phyloP scores from a whole-genome alignment of 2,888 invertebrate genomes.

The Campopleginae sp. region DNA sequence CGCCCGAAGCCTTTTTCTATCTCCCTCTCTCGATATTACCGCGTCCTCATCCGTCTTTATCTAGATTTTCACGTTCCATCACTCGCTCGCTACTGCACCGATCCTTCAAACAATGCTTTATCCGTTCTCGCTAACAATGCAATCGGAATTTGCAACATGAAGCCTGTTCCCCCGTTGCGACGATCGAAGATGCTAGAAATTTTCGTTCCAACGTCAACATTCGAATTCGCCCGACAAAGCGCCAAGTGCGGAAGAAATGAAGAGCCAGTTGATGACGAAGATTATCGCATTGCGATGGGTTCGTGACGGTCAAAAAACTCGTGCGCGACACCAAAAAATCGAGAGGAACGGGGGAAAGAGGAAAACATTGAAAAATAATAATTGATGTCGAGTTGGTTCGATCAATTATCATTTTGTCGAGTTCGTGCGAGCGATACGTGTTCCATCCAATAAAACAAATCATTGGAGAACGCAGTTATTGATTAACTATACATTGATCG shows the following conservation, averaged over 20 bases:
- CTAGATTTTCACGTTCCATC: slow-evolving; percentile 56
- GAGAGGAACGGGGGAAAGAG: neutral
- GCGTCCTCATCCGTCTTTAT: slow-evolving; percentile 47
- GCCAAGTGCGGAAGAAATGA: too few species aligned
- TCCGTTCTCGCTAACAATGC: slow-evolving; percentile 78
- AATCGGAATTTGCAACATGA: slow-evolving; percentile 78
- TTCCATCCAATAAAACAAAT: neutral
- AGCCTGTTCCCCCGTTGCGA: slow-evolving; percentile 74
- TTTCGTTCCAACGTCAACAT: slow-evolving; percentile 8
- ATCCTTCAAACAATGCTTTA: slow-evolving; percentile 79
- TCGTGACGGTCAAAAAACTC: neutral
- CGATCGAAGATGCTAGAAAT: slow-evolving; percentile 50
- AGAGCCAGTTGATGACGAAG: neutral
- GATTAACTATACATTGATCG: neutral
- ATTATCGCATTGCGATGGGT: neutral
- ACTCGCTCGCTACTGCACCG: slow-evolving; percentile 63
- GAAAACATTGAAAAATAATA: neutral
- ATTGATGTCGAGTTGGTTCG: neutral
- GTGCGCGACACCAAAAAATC: neutral
- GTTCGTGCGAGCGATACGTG: neutral
- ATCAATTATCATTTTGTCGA: neutral
- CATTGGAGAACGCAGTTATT: neutral
- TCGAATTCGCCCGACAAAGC: slow-evolving; percentile 18
- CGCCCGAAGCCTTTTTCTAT: slow-evolving; percentile 73
- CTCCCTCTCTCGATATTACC: slow-evolving; percentile 20